Evolutionary conservation across 2,888 invertebrate genomes (phyloP).

Genomic region (Balanococcus diminutus): DNA sequence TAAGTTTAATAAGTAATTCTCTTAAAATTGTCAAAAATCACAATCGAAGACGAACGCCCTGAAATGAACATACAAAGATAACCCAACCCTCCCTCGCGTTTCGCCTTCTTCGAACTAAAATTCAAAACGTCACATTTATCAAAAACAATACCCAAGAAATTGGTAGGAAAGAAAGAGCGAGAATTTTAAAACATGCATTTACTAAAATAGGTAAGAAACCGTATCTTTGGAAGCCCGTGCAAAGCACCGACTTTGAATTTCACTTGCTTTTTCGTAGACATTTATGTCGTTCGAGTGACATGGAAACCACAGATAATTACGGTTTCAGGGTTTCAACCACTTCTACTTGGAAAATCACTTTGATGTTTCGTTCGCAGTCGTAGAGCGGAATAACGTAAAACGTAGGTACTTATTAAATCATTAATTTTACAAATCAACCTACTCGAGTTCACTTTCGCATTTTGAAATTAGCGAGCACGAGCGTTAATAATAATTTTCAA

Average conservation of each 20-base stretch:
- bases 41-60: too few relatives aligned
- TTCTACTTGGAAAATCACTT: background rate
- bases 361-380: background rate
- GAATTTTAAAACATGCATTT: too few relatives aligned
- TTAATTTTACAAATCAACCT: slow-evolving; percentile 14
- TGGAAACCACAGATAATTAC: background rate
- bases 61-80: too few relatives aligned
- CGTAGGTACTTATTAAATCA: background rate
- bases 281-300: background rate
- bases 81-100: too few relatives aligned
- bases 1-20: too few relatives aligned
- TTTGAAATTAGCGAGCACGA: background rate
- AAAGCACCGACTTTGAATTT: background rate
- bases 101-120: too few relatives aligned
- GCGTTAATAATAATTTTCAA: background rate
- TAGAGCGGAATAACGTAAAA: background rate
- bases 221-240: too few relatives aligned
- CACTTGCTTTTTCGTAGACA: background rate
- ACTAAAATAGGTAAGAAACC: too few relatives aligned
- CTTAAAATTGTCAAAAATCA: too few relatives aligned
- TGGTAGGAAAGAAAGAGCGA: too few relatives aligned
- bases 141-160: too few relatives aligned
- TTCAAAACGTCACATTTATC: too few relatives aligned
- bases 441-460: background rate
- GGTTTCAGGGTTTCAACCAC: background rate